phyloP scores from a whole-genome alignment of 2,797 vertebrate species.

The Xenops minutus region DNA sequence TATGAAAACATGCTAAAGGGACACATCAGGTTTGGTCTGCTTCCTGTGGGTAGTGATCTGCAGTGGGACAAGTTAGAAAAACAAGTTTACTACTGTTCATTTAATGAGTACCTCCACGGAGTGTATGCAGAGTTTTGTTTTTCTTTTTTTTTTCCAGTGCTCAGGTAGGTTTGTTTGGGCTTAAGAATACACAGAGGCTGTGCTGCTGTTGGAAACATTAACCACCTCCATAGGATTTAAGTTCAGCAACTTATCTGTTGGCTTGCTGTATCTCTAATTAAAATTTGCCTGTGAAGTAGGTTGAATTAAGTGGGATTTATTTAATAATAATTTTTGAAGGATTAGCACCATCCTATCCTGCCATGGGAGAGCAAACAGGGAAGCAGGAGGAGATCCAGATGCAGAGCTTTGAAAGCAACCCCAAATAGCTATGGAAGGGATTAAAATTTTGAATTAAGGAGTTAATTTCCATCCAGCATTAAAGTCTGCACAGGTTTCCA shows the following conservation, averaged over 20 bases:
- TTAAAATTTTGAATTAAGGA: not conserved
- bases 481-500: not conserved
- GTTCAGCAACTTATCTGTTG: not conserved
- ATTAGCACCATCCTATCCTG: not conserved
- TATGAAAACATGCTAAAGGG: constrained; percentile 48
- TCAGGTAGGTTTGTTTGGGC: constrained; percentile 1
- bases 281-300: not conserved
- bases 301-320: not conserved
- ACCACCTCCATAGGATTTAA: not conserved
- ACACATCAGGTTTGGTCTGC: constrained; percentile 33
- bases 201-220: not conserved
- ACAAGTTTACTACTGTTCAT: constrained; percentile 26
- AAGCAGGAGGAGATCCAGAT: not conserved
- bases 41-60: constrained; percentile 37
- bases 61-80: constrained; percentile 37
- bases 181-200: not conserved
- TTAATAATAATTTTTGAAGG: not conserved
- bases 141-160: not conserved
- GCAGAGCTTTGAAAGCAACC: not conserved
- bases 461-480: not conserved
- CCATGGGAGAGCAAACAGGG: not conserved
- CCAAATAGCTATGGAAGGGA: not conserved
- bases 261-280: not conserved
- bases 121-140: not conserved
- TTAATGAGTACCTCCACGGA: not conserved